Base-by-base conservation (phyloP, 2,113 vertebrate genomes). In the Pangasianodon gigas region DNA sequence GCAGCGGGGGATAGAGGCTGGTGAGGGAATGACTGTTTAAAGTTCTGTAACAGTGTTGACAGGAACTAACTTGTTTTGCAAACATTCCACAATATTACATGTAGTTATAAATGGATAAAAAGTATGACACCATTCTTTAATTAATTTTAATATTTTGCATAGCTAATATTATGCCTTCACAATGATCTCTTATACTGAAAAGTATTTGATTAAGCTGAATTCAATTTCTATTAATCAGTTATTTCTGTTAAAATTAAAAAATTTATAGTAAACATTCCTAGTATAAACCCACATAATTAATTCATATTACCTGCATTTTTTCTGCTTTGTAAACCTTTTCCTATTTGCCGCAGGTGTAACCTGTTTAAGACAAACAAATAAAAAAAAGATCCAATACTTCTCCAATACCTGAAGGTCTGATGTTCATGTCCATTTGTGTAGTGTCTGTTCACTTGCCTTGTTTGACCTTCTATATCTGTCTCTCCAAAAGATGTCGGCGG, bases 401-500 rank as follows among this genome's bases (percentile, higher is more conserved):
- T 69, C 65, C 7, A 2, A 2, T 37, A 5, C 41, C 16, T 74
- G 69, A 74, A 41, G 69, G n/a, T 24, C 32, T 84, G 11, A 75
- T 29, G 41, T 79, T 79, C 8, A 62, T 41, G 48, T 32, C 44
- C 16, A 46, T 18, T n/a, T 21, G 56, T 79, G 52, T 44, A 67
- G 48, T 85, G 88, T 65, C 19, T 62, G 29, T 60, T 37, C 32
- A 44, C 52, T 82, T n/a, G 32, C 48, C n/a, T 65, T 84, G 65
- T 82, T 51, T 87, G 79, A 87, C 60, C 7, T 86, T 48, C 81
- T 90, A 44, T 88, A 26, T 56, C 77, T 83, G 14, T 81, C 56
- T 90, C 91, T 90, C 58, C 46, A 8, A 83, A 91, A 99, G 98
- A 99, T 99, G 96, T 96, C 96, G 0, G 95, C 97, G 92, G 95